Conservation (phyloP, 2,888 invertebrate genomes). For the Helleia helle region DNA sequence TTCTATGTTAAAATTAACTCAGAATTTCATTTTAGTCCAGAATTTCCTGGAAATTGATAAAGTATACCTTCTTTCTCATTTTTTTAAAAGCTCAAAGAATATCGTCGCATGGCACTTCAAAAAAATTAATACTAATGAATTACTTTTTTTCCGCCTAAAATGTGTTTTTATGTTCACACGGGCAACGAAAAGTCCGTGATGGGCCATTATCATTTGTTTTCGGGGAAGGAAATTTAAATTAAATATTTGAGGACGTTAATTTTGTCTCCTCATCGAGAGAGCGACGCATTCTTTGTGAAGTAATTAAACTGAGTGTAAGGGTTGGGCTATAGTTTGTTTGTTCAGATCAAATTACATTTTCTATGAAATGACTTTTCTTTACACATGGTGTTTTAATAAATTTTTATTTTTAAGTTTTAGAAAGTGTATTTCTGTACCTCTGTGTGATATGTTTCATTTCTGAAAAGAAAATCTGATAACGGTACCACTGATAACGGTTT, state of each 20-base stretch:
- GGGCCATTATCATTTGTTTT: slow-evolving; percentile 68
- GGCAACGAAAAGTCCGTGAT: slow-evolving; percentile 41
- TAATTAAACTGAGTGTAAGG: slow-evolving; percentile 74
- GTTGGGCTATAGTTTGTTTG: slow-evolving; percentile 71
- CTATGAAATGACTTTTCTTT: slow-evolving; percentile 55
- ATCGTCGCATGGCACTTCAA: slow-evolving; percentile 49
- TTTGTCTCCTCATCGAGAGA: slow-evolving; percentile 72
- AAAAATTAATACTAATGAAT: slow-evolving; percentile 43
- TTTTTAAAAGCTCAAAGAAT: slow-evolving; percentile 35
- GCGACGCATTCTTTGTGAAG: slow-evolving; percentile 74
- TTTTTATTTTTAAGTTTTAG: no score
- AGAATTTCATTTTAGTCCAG: no score
- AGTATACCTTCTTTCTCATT: not conserved
- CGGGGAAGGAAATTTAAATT: slow-evolving; percentile 68
- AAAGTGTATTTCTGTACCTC: no score
- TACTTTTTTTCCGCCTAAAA: slow-evolving; percentile 43
- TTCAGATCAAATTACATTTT: slow-evolving; percentile 68
- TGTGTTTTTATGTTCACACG: slow-evolving; percentile 40
- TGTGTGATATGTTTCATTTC: no score
- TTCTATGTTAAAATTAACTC: slow-evolving; percentile 3
- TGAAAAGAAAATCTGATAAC: no score
- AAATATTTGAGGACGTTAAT: slow-evolving; percentile 74
- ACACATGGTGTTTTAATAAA: not conserved
- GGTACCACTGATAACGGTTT: no score
- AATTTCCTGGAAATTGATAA: not conserved